phyloP scores from a whole-genome alignment of 2,888 invertebrate species.

The Poecilobothrus nobilitatus region DNA sequence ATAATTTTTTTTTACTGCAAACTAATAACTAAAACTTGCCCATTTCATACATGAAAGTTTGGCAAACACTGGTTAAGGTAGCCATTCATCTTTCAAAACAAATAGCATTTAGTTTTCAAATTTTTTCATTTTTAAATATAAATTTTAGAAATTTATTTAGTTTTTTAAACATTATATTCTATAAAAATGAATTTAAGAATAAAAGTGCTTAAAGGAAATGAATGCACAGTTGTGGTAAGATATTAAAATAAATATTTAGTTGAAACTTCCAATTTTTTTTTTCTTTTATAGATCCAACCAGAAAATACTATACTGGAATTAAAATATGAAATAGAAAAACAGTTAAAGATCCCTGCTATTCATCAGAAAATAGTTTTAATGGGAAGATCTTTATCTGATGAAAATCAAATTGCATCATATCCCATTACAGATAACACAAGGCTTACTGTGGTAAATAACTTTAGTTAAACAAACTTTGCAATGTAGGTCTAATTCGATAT shows the following conservation, averaged over 20 bases:
- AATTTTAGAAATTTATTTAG: too few species aligned
- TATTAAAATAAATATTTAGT: background rate
- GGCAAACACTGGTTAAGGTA: too few species aligned
- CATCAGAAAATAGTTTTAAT: conserved; percentile 64
- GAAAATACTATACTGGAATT: conserved; percentile 56
- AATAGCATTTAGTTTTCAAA: background rate
- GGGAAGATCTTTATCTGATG: conserved; percentile 63
- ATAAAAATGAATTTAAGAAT: conserved; percentile 58
- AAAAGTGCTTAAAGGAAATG: conserved; percentile 65
- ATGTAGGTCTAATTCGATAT: background rate
- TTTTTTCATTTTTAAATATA: too few species aligned
- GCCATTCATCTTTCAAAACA: background rate
- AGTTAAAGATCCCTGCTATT: conserved; percentile 56
- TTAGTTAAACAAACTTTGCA: conserved; percentile 43
- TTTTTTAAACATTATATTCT: background rate
- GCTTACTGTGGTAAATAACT: conserved; percentile 54
- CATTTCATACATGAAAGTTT: too few species aligned
- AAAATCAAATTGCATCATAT: conserved; percentile 60
- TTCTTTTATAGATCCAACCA: conserved; percentile 45
- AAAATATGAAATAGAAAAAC: conserved; percentile 56
- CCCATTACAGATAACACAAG: conserved; percentile 56
- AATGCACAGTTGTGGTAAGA: conserved; percentile 56
- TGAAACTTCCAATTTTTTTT: conserved; percentile 1
- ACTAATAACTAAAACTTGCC: too few species aligned
- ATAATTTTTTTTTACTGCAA: too few species aligned